Conservation (phyloP, 2,113 vertebrate species). For the Embiotoca jacksoni region DNA sequence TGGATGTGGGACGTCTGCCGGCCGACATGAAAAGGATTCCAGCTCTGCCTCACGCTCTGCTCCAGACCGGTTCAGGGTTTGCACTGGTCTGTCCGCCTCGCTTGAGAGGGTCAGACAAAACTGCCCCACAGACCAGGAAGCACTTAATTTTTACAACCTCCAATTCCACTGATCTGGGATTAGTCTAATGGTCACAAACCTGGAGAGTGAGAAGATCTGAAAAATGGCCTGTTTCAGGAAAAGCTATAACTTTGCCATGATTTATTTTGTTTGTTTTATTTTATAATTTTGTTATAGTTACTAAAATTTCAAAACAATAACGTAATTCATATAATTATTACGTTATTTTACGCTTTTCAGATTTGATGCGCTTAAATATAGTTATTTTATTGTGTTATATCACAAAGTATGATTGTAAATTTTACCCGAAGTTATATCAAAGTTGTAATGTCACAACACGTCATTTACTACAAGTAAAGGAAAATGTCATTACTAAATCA, state of each 20-base stretch:
- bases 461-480: no score
- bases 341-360: no score
- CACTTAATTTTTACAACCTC: constrained; percentile 74
- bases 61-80: constrained; percentile 69
- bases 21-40: constrained; percentile 83
- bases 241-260: not conserved
- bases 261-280: no score
- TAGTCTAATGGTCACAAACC: constrained; percentile 39
- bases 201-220: constrained; percentile 24
- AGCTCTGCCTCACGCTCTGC: constrained; percentile 54
- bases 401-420: no score
- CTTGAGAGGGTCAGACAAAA: constrained; percentile 65
- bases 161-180: constrained; percentile 65
- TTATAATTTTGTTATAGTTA: no score
- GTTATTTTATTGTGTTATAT: no score
- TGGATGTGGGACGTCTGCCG: constrained; percentile 73
- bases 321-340: no score
- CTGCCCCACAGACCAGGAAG: constrained; percentile 74
- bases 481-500: no score
- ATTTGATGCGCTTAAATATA: no score
- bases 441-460: no score
- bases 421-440: no score
- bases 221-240: constrained; percentile 36
- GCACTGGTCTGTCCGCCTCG: constrained; percentile 54
- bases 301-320: no score